These are phyloP conservation scores for Phylloscopus whistleri DNA, from an alignment of 2,113 vertebrate genomes.

Conservation along the genomic window DNA sequence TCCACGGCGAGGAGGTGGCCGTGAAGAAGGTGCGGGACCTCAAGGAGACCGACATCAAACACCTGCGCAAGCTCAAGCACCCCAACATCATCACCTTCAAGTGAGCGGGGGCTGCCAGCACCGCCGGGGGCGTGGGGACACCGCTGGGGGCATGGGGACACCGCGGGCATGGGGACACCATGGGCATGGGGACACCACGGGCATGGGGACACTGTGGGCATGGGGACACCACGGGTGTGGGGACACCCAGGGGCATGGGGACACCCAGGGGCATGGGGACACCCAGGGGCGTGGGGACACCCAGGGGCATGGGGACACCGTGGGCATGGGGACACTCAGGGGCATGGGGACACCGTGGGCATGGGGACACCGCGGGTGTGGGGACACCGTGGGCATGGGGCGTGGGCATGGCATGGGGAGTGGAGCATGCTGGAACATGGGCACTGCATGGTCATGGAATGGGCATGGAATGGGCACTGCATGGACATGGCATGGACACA, in stretches of 20 bases:
- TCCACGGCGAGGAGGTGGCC: slow-evolving; percentile 93
- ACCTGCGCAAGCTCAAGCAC: slow-evolving; percentile 95
- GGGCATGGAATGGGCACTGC: accelerated
- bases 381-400: too few relatives aligned
- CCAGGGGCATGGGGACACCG: too few relatives aligned
- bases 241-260: accelerated
- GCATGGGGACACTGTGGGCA: background rate
- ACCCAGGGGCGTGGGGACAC: background rate
- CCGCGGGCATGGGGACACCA: accelerated
- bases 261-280: too few relatives aligned
- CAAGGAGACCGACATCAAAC: slow-evolving; percentile 97
- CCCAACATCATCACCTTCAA: slow-evolving; percentile 99
- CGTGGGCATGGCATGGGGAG: background rate
- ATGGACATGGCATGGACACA: background rate
- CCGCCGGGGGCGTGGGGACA: accelerated
- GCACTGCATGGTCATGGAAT: too few relatives aligned
- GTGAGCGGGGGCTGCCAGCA: slow-evolving; percentile 66
- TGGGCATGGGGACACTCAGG: too few relatives aligned
- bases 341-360: too few relatives aligned
- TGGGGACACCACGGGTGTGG: accelerated
- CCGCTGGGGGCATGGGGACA: too few relatives aligned
- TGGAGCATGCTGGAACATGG: background rate
- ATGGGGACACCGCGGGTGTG: accelerated
- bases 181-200: accelerated
- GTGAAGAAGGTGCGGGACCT: slow-evolving; percentile 97